phyloP scores from a whole-genome alignment of 1,140 invertebrate genomes.

The Euwallacea similis region DNA sequence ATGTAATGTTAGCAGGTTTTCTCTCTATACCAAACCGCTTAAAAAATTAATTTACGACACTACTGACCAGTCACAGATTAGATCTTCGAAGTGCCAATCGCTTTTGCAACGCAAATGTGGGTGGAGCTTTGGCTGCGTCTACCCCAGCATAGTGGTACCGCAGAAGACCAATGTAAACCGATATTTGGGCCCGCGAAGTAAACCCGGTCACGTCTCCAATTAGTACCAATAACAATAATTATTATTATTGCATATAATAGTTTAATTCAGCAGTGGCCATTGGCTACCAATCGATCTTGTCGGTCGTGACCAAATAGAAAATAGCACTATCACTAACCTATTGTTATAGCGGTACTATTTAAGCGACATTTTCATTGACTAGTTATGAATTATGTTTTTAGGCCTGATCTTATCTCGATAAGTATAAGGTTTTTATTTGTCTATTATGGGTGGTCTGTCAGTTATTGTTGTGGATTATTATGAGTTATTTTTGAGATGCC shows the following conservation, averaged over 20 bases:
- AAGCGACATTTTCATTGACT: slow-evolving; percentile 26
- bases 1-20: not conserved
- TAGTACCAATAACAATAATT: slow-evolving; percentile 7
- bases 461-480: too few species aligned
- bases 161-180: not conserved
- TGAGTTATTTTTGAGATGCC: too few species aligned
- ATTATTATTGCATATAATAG: slow-evolving; percentile 8
- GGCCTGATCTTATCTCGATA: slow-evolving; percentile 2
- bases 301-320: slow-evolving; percentile 32
- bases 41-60: slow-evolving; percentile 36
- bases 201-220: not conserved
- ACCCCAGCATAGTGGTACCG: not conserved
- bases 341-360: slow-evolving; percentile 28
- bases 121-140: slow-evolving; percentile 21
- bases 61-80: slow-evolving; percentile 28
- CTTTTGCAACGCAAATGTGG: slow-evolving; percentile 29
- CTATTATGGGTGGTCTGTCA: not conserved
- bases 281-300: slow-evolving; percentile 26
- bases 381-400: slow-evolving; percentile 15
- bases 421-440: slow-evolving; percentile 14
- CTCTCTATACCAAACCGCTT: slow-evolving; percentile 3
- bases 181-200: not conserved
- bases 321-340: slow-evolving; percentile 29
- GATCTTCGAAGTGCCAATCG: slow-evolving; percentile 27
- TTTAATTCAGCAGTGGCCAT: slow-evolving; percentile 30